Base-by-base conservation (phyloP, 2,888 invertebrate species). In the Leucophenga montana region DNA sequence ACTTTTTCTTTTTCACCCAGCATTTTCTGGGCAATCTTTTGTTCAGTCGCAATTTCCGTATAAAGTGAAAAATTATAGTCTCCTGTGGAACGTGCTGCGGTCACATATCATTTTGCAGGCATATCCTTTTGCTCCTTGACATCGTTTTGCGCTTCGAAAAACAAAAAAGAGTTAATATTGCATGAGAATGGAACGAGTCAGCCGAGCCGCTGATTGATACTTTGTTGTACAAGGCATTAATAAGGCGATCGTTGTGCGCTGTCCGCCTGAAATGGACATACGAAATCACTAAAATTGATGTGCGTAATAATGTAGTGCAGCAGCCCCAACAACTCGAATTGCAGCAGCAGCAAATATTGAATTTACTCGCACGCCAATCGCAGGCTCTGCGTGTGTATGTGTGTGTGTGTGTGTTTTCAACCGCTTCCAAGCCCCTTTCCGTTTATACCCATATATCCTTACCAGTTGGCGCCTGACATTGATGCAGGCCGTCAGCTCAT, bases 21-120 rank as follows among this genome's bases (percentile, higher is more conserved):
- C 27, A 53, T 61, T 14, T 39, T 20, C 13, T 57, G 6, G 9
- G 11, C 13, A 14, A 27, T 57, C 14, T 56, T 22, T 20, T 56
- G 13, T 57, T 22, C 14, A 22, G 54, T 18, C 4, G 27, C 8
- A 5, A 33, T 33, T 33, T 33, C 33, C 4, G 8, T 5, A 33
- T 39, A 39, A 39, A 39, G 31, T 74, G 77, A 75, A 74, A 83
- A 82, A 82, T 80, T 82, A 82, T 82, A 71, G 77, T 75, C 74
- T 70, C 77, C 22, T 22, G 71, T 71, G 59, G 68, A 78, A 80
- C 85, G 85, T 83, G 83, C 79, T 78, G 77, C 69, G 83, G 85
- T 80, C 84, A 80, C 82, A 78, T 77, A 77, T 83, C 79, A 78
- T 77, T 80, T 77, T 13, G 13, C 50, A n/a, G 5, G 27, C 8